Evolutionary conservation across 2,113 vertebrate species (phyloP).

Genomic region (Nyctibius bracteatus): DNA sequence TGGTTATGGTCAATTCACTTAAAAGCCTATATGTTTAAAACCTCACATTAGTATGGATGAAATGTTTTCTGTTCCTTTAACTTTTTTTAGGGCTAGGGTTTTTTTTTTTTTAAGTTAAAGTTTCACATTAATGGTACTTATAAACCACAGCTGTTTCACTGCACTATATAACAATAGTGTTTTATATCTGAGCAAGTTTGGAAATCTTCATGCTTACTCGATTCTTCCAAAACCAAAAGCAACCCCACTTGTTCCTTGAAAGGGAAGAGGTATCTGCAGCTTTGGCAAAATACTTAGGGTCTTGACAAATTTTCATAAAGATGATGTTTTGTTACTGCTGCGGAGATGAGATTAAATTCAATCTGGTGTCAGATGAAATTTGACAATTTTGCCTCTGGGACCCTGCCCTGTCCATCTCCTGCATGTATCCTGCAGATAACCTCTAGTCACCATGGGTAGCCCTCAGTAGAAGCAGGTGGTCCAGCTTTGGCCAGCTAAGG

Average conservation of each 20-base stretch:
- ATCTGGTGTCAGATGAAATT: background rate
- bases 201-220: conserved; percentile 45
- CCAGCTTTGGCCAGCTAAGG: background rate
- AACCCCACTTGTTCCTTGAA: conserved; percentile 24
- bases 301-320: background rate
- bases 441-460: background rate
- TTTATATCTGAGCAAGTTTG: conserved; percentile 42
- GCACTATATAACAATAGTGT: background rate
- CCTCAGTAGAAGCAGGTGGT: background rate
- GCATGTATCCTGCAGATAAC: background rate
- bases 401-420: no score
- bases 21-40: conserved; percentile 63
- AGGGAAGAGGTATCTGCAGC: conserved; percentile 18
- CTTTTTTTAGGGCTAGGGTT: background rate
- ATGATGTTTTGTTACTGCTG: background rate
- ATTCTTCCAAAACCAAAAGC: conserved; percentile 42
- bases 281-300: conserved; percentile 17
- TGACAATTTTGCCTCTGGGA: background rate
- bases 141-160: conserved; percentile 36
- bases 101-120: background rate
- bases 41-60: conserved; percentile 47
- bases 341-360: background rate
- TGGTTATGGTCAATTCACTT: conserved; percentile 76
- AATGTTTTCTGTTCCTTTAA: conserved; percentile 54
- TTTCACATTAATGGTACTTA: conserved; percentile 22